These are phyloP conservation scores for Eolophus roseicapilla DNA, from an alignment of 2,113 vertebrate species.

Conservation along the genomic window DNA sequence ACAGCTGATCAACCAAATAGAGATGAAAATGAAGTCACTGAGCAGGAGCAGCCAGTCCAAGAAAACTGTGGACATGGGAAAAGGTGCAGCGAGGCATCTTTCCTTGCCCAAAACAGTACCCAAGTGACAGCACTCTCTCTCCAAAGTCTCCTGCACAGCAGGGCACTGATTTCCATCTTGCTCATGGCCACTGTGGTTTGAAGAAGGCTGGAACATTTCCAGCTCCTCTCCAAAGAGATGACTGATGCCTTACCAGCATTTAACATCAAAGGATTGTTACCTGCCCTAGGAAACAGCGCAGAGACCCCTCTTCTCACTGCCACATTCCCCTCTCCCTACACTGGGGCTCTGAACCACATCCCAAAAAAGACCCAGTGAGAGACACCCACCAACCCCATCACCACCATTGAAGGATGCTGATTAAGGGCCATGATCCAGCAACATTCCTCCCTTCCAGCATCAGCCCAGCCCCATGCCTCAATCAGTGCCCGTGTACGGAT, in stretches of 20 bases:
- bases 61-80: rapidly evolving
- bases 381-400: neutral
- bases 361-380: neutral
- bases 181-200: rapidly evolving
- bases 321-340: neutral
- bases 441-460: neutral
- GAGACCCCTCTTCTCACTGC: neutral
- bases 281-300: neutral
- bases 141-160: neutral
- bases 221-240: neutral
- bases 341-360: neutral
- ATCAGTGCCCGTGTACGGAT: conserved; percentile 68
- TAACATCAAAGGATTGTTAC: rapidly evolving
- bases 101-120: rapidly evolving
- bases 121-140: neutral
- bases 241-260: neutral
- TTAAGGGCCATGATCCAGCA: conserved; percentile 9
- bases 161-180: neutral
- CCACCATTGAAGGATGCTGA: conserved; percentile 14
- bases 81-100: rapidly evolving
- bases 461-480: conserved; percentile 60
- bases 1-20: neutral
- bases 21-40: neutral
- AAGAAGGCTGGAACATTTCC: neutral
- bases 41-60: neutral